Base-by-base conservation (phyloP, 64 coral and sea anemone genomes). In the Dendronephthya gigantea region DNA sequence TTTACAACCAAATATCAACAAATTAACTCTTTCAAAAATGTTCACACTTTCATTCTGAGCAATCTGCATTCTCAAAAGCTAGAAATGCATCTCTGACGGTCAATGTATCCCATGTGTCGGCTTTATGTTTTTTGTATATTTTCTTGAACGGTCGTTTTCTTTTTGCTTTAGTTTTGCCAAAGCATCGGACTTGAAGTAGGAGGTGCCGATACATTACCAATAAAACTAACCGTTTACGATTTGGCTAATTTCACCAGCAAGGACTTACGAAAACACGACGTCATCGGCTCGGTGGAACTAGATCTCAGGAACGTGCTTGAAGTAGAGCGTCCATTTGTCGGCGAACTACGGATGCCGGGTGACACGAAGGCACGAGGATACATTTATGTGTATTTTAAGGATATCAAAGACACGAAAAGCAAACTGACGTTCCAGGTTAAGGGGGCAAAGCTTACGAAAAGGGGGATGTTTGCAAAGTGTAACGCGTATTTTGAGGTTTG, bases 221-320 rank as follows among this genome's bases (percentile, higher is more conserved):
- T 75, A 16, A 75, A 92, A 2, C 93, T 98, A 72, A 93, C 94
- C 34, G 88, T 98, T 74, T 98, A 93, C 68, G 94, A 98, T 50
- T 83, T 98, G 81, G 92, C 92, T 16, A 98, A 98, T 82, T 98
- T 98, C 69, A 98, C 94, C 13, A 93, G 89, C 25, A 97, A 93
- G 33, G 94, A 98, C 70, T 90, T 98, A 17, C 92, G 92, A 41
- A 98, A 98, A 76, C 94, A 98, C 39, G 92, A 98, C 45, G 93
- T 98, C 83, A 93, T 98, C 27, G 94, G 92, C 10, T 91, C 81
- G 4, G 40, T 91, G 22, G 94, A 98, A 89, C 70, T 98, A 22
- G 90, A 98, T 32, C 50, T 93, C 13, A 90, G 82, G 68, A 68
- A 56, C 2, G 23, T 98, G 16, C 39, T 98, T 55, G 83, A 84